Base-by-base conservation (phyloP, 2,888 invertebrate species). In the Branchipolynoe longqiensis region DNA sequence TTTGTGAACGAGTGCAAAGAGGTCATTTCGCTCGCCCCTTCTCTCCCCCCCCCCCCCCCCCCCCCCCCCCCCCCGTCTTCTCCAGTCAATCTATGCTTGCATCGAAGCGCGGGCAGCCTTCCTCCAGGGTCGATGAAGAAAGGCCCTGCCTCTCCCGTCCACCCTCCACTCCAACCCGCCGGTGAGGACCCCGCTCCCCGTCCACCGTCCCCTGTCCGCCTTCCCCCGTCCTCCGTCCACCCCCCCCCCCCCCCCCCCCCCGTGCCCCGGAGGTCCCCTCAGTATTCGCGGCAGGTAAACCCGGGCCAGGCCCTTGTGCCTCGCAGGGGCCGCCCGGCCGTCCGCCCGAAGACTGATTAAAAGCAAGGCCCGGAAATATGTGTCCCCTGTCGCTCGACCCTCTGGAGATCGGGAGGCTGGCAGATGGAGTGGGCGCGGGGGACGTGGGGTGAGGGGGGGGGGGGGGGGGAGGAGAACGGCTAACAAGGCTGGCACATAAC, bases 401-500 rank as follows among this genome's bases (percentile, higher is more conserved):
- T 6, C 12, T 48, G 48, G 48, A 8, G 18, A 18, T 48, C 8
- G 48, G 8, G 48, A 14, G 69, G 69, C 36, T 25, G n/a, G 8
- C 14, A 25, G 69, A 48, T 41, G 22, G 28, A 12, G 48, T 18
- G 54, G 48, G 54, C 48, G 18, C 78, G 28, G 48, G 78, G n/a
- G 78, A 48, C 31, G 25, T 36, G 69, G 69, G 38, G 69, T 33
- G 0, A 1, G 33, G 12, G 22, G 8, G 38, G 69, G 69, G 69
- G 69, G 64, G 2, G 8, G 6, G 18, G n/a, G 48, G 25, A 41
- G 48, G 78, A 48, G 48, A 22, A 48, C 48, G 8, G 54, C 48
- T 78, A 78, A 78, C 78, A 78, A 78, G 78, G 48, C 78, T 54
- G 48, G n/a, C 25, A 78, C 41, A 41, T 78, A 78, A 78, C 78